phyloP scores from a whole-genome alignment of 2,113 vertebrate species.

The Ageneiosus marmoratus region DNA sequence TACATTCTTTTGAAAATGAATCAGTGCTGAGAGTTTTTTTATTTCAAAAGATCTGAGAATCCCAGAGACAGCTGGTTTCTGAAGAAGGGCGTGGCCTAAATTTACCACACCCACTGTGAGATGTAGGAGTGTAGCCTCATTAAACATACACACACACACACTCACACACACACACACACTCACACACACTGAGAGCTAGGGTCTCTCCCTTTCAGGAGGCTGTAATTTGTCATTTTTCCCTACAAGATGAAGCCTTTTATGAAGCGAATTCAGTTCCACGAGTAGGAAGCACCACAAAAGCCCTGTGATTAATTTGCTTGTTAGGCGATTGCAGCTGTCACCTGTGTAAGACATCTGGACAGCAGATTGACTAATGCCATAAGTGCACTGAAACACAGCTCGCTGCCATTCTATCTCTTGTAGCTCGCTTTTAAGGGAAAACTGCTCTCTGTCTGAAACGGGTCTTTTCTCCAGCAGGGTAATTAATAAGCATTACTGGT shows the following conservation, averaged over 20 bases:
- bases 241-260: conserved; percentile 80
- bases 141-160: conserved; percentile 64
- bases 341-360: conserved; percentile 84
- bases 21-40: neutral
- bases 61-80: neutral
- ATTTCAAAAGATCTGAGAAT: neutral
- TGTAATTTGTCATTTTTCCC: conserved; percentile 79
- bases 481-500: conserved; percentile 80
- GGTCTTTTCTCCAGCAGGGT: conserved; percentile 68
- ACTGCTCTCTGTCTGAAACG: conserved; percentile 72
- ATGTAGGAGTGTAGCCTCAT: conserved; percentile 70
- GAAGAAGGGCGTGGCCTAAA: conserved; percentile 61
- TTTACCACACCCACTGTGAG: conserved; percentile 72
- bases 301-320: conserved; percentile 82
- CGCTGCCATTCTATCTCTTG: conserved; percentile 61
- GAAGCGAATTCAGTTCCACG: conserved; percentile 79
- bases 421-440: conserved; percentile 73
- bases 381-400: conserved; percentile 67
- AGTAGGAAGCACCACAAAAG: conserved; percentile 80
- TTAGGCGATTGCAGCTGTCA: conserved; percentile 82
- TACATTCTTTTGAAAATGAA: neutral
- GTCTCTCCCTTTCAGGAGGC: conserved; percentile 69
- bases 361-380: conserved; percentile 81
- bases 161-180: conserved; percentile 66
- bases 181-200: conserved; percentile 50